Percentiles rank a stretch among this genome's conserved stretches.
phyloP scores from a whole-genome alignment of 2,888 invertebrate species.

The Himalopsyche tibetana region DNA sequence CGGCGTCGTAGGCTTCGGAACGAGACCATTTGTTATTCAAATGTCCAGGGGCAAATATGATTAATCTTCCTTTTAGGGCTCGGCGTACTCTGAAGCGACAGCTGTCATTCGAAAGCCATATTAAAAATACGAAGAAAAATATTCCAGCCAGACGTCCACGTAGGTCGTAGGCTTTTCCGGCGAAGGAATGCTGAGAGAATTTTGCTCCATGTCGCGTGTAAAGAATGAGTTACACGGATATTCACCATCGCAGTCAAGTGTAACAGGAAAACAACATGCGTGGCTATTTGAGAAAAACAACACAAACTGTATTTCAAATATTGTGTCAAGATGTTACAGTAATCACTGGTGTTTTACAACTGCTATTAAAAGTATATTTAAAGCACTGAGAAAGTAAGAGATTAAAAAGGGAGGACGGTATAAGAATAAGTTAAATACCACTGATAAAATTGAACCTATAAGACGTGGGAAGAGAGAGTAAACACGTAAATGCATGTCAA shows the following conservation, averaged over 20 bases:
- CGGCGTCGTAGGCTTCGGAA: background rate
- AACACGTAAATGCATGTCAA: too few species aligned
- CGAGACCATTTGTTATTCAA: slow-evolving; percentile 45
- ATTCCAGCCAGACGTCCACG: slow-evolving; percentile 24
- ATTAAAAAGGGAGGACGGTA: too few species aligned
- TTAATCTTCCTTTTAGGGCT: slow-evolving; percentile 31
- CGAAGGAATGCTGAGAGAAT: background rate
- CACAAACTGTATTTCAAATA: background rate
- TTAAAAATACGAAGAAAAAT: slow-evolving; percentile 41
- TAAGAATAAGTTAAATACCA: too few species aligned
- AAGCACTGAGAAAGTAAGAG: too few species aligned
- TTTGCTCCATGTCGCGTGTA: slow-evolving; percentile 16
- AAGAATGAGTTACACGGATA: background rate
- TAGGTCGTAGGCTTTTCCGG: slow-evolving; percentile 21
- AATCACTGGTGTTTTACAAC: too few species aligned
- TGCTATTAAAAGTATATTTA: too few species aligned
- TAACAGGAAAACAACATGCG: slow-evolving; percentile 2
- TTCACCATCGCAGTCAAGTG: background rate
- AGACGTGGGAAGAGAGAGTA: too few species aligned
- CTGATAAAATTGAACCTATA: too few species aligned
- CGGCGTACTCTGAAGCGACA: slow-evolving; percentile 31
- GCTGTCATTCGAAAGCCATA: slow-evolving; percentile 41
- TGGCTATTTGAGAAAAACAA: background rate
- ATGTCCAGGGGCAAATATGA: slow-evolving; percentile 44
- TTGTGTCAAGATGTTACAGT: too few species aligned